phyloP scores from a whole-genome alignment of 2,113 vertebrate genomes.

The Ictalurus furcatus region DNA sequence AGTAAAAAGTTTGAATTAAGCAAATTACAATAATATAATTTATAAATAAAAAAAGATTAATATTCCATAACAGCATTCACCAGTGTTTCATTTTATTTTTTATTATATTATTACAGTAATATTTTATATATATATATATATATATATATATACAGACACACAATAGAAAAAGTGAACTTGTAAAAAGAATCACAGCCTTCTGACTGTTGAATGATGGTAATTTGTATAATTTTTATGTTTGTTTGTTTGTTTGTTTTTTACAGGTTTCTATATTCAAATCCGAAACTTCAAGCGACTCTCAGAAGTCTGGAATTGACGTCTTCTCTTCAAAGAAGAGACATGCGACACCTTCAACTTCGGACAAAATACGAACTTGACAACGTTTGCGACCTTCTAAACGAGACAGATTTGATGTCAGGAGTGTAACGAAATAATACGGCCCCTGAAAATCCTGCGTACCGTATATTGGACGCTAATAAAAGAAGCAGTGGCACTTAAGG shows the following conservation, averaged over 20 bases:
- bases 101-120: too few relatives aligned
- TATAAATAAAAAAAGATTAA: too few relatives aligned
- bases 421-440: neutral
- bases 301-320: neutral
- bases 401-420: neutral
- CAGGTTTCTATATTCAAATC: neutral
- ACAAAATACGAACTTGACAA: neutral
- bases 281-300: neutral
- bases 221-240: neutral
- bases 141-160: too few relatives aligned
- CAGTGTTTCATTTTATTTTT: too few relatives aligned
- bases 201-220: neutral
- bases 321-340: neutral
- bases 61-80: neutral
- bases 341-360: neutral
- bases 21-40: neutral
- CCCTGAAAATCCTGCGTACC: too few relatives aligned
- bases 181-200: neutral
- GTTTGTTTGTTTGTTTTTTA: neutral
- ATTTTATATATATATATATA: too few relatives aligned
- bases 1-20: neutral
- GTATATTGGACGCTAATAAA: too few relatives aligned
- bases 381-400: neutral
- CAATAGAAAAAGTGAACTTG: too few relatives aligned
- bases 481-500: neutral